These are phyloP conservation scores for Molothrus ater DNA, from an alignment of 2,797 vertebrate genomes.

Conservation along the genomic window DNA sequence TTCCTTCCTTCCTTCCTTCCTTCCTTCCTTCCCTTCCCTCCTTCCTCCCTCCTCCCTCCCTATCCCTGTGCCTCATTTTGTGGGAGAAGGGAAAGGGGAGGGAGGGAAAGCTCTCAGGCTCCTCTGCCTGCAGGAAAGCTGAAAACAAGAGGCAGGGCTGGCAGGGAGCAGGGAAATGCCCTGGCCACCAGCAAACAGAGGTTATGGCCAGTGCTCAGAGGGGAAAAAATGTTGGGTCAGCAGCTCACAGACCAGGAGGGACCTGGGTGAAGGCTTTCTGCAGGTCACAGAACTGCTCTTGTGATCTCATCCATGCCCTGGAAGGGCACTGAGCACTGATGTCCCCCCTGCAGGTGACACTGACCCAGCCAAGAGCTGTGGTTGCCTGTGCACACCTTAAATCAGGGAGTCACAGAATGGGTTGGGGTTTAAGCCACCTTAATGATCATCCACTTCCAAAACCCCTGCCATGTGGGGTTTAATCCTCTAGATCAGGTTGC, in stretches of 20 bases:
- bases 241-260: rapidly evolving
- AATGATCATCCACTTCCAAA: not conserved
- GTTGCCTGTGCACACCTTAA: not conserved
- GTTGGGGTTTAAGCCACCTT: not conserved
- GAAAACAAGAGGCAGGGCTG: not conserved
- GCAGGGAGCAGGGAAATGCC: not conserved
- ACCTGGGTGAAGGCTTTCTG: not conserved
- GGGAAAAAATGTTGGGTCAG: not conserved
- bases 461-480: not conserved
- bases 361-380: not conserved
- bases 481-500: not conserved
- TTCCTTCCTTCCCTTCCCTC: too few relatives aligned
- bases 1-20: too few relatives aligned
- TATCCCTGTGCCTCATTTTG: rapidly evolving
- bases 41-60: not conserved
- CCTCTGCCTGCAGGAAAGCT: not conserved
- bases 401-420: too few relatives aligned
- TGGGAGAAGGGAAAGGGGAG: not conserved
- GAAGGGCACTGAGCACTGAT: not conserved
- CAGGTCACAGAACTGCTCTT: not conserved
- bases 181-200: not conserved
- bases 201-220: not conserved
- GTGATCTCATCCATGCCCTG: not conserved
- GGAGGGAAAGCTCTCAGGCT: not conserved
- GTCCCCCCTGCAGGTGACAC: not conserved